These are phyloP conservation scores for Himalopsyche tibetana DNA, from an alignment of 2,888 invertebrate genomes.

Conservation along the genomic window DNA sequence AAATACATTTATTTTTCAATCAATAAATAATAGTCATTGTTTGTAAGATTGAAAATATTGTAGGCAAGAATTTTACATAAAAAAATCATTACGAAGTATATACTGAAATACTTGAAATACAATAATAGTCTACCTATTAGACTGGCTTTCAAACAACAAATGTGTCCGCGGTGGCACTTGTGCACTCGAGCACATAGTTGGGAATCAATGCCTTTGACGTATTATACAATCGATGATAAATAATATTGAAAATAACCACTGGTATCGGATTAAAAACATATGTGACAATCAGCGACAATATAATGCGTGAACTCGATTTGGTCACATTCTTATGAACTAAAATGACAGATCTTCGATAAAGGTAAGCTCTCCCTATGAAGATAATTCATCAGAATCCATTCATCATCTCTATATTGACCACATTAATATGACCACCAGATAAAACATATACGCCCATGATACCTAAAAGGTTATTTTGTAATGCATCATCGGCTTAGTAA, in stretches of 20 bases:
- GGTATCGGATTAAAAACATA: not conserved
- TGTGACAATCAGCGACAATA: not conserved
- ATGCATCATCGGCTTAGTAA: conserved; percentile 27
- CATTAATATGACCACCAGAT: conserved; percentile 64
- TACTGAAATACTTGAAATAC: too few relatives aligned
- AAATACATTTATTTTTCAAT: too few relatives aligned
- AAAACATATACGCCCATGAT: conserved; percentile 52
- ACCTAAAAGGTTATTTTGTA: conserved; percentile 46
- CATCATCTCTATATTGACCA: conserved; percentile 59
- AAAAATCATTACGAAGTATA: too few relatives aligned
- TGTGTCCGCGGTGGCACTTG: too few relatives aligned
- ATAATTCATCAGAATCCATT: conserved; percentile 62
- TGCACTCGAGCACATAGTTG: too few relatives aligned
- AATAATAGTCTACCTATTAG: too few relatives aligned
- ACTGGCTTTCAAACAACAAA: too few relatives aligned
- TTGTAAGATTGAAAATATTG: too few relatives aligned
- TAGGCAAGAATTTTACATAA: too few relatives aligned
- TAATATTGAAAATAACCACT: not conserved
- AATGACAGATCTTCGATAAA: conserved; percentile 22
- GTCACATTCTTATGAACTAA: not conserved
- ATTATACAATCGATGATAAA: not conserved
- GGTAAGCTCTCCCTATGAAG: conserved; percentile 45
- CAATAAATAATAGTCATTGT: too few relatives aligned
- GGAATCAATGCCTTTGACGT: not conserved
- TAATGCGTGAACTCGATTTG: not conserved